A percentile compares a stretch with the other conserved stretches of the same genome.
Conservation (phyloP, 2,113 vertebrate species). For the Dromas ardeola region DNA sequence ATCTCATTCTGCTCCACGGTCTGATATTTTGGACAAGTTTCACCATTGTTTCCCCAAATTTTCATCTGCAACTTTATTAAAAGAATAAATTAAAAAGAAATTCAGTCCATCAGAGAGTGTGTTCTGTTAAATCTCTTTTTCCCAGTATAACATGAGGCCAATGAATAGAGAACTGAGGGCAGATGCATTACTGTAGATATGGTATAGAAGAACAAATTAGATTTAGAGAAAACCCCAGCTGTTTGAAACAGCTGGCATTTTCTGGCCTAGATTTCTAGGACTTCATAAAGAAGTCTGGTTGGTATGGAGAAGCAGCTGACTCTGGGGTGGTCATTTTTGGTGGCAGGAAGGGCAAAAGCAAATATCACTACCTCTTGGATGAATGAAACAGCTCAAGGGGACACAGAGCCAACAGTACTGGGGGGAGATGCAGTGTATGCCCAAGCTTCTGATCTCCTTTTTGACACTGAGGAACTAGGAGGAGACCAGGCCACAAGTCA, state of each 20-base stretch:
- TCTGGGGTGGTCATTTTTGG: constrained; percentile 19
- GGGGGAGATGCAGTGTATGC: background rate
- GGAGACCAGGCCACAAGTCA: background rate
- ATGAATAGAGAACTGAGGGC: background rate
- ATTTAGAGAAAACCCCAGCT: background rate
- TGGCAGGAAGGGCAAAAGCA: constrained; percentile 2
- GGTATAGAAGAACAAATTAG: background rate
- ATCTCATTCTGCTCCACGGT: background rate
- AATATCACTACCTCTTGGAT: background rate
- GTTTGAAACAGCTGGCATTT: constrained; percentile 15
- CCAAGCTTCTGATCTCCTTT: constrained; percentile 25
- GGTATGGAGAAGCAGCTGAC: background rate
- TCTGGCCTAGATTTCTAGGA: background rate
- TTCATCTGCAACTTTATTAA: background rate
- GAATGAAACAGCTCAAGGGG: constrained; percentile 3
- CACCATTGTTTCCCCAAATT: constrained; percentile 45
- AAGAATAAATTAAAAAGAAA: constrained; percentile 22
- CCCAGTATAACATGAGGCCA: background rate
- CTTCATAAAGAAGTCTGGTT: constrained; percentile 7
- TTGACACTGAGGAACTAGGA: background rate
- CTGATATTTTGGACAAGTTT: constrained; percentile 33
- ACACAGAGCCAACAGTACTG: background rate
- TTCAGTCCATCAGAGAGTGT: background rate
- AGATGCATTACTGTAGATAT: background rate
- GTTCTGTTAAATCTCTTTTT: background rate